Evolutionary conservation across 2,113 vertebrate genomes (phyloP), one percentile per base, ranked within the genome.

Genomic region (Pluvianellus socialis): DNA sequence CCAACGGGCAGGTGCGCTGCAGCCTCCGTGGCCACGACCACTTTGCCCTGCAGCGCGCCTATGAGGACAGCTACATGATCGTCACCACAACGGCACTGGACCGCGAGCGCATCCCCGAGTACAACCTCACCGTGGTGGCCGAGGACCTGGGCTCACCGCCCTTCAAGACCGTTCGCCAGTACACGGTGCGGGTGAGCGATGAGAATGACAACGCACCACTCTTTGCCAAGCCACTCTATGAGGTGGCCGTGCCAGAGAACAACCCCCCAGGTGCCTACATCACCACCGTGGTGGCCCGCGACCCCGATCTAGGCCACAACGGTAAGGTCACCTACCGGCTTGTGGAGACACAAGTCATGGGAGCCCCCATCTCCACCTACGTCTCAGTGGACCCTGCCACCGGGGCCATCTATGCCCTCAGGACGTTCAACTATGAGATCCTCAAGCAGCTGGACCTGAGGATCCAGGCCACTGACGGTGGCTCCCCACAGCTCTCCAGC

Each of bases 21-120:
- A 98, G 99, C 35, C 95, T 99, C 7, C 99, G 98, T 3, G 99
- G 99, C 38, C 99, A 99, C 9, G 99, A 99, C 84, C 99, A 99
- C 92, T 99, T 99, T 2, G 98, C 98, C 87, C 98, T 99, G 81
- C 98, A 99, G 62, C 98, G 98, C 22, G 99, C 99, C 49, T 99
- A 99, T 2, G 99, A 99, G 56, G 99, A 99, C 98, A 99, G 99
- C 98, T 99, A 99, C 98, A 98, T 99, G 98, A 98, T 99, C 0
- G 98, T 99, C 52, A 99, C 99, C 30, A 98, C 99, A 0, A 98
- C 98, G 0, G 89, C 97, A 0, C 91, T 99, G 40, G 99, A 99
- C 98, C 98, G 99, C 1, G 99, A 99, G 94, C 98, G 98, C 89
- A 98, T 99, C 32, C 92, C 99, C 1, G 99, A 99, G 95, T 99